Evolutionary conservation across 2,113 vertebrate species (phyloP), one percentile per base, ranked within the genome.

Genomic region (Carollia perspicillata): DNA sequence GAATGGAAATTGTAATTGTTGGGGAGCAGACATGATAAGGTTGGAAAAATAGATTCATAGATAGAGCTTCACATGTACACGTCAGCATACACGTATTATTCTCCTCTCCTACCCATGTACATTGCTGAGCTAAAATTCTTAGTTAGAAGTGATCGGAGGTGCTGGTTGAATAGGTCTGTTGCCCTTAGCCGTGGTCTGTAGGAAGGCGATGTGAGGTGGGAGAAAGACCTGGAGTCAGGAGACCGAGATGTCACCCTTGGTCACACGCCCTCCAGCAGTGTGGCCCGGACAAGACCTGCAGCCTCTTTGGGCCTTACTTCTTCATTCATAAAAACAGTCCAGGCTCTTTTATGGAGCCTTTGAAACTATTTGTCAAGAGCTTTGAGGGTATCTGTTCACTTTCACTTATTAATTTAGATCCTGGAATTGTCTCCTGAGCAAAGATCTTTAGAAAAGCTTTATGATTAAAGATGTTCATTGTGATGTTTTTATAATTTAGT

Each of bases 391-490:
- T 77, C 26, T 5, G 3, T 40, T 84, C 22, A 20, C 37, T 84
- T 96, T 94, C 4, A n/a, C 69, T 86, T 83, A 83, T 92, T 86
- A 85, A 68, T 72, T 94, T 23, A 74, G 86, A 92, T 87, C 16
- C 68, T 96, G 28, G 18, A 75, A 40, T 93, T 89, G 40, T 75
- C n/a, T 95, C 30, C 79, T 83, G 79, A 94, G 63, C 65, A 75
- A 84, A 40, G 23, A 79, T 79, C 40, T 65, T 95, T 80, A 80
- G 74, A 89, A 83, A 49, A 55, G 13, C 58, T 88, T 90, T 95
- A 44, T 88, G 47, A 35, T 80, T 88, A 90, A 90, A 91, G 92
- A 74, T 68, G 37, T 17, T 69, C 23, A n/a, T 69, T 28, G 51
- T 23, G 6, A 16, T 37, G n/a, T 83, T 93, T 96, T 78, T 74